Base-by-base conservation (phyloP, 1,140 invertebrate species). In the Pachyrhynchus sulphureomaculatus region DNA sequence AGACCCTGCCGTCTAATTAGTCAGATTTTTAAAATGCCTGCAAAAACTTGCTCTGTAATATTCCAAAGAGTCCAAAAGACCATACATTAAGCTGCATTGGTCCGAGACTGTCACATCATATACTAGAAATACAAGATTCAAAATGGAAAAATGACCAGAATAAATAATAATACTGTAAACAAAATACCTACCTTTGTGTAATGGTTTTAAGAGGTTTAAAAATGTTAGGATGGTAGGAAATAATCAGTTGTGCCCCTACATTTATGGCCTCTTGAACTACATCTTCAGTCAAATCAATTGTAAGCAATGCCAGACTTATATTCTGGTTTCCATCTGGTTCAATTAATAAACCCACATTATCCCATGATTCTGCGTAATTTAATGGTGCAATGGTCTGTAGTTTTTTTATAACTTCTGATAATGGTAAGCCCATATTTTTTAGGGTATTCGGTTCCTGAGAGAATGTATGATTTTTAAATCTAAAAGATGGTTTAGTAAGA, bases 211-310 rank as follows among this genome's bases (percentile, higher is more conserved):
- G 64, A 4, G 91, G 84, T 15, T 79, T 77, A 77, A 98, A 98
- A 71, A 99, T 91, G 13, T 94, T 93, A 10, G 96, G 96, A 84
- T 99, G 96, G 77, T 99, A 99, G 0, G 93, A 90, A 32, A 98
- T 81, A 62, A 99, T 94, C 70, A 98, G 74, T 75, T 95, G 84
- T 42, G 81, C 83, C 10, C 84, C 79, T 20, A 83, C 72, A 2
- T 81, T 68, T 17, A 92, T 67, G 4, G 93, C 93, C 83, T 99
- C 95, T 17, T 88, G 73, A 71, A 96, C 82, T 0, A 98, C 95
- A 60, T 83, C 83, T 75, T 93, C 89, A 0, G 94, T 98, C 37
- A 99, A 80, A 78, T 99, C 96, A 79, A 96, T 99, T 4, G 95
- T 98, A n/a, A 98, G 73, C 24, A 98, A 72, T 55, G 97, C 86